These are phyloP conservation scores for Brenthis ino DNA, from an alignment of 2,888 invertebrate species.

Conservation along the genomic window DNA sequence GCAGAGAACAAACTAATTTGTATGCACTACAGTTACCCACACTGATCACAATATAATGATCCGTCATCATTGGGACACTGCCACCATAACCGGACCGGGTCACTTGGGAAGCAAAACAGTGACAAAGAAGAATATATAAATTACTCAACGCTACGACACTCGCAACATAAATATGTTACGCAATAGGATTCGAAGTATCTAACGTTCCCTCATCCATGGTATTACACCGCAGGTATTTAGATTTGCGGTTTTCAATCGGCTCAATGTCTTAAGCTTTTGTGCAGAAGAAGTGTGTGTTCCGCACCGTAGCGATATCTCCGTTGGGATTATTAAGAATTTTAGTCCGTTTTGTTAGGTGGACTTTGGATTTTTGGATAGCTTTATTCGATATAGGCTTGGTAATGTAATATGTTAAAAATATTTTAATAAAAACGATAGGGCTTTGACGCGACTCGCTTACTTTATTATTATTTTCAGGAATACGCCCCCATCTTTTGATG, in stretches of 20 bases:
- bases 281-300: no score
- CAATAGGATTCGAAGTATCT: slow-evolving; percentile 4
- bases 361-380: no score
- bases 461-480: slow-evolving; percentile 13
- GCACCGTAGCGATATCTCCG: no score
- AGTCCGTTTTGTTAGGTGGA: no score
- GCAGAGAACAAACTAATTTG: slow-evolving; percentile 2
- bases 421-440: no score
- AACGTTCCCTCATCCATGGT: neutral
- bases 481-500: slow-evolving; percentile 26
- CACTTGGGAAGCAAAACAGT: slow-evolving; percentile 14
- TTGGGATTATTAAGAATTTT: no score
- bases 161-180: slow-evolving; percentile 17
- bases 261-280: slow-evolving; percentile 3
- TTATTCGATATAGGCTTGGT: no score
- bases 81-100: slow-evolving; percentile 19
- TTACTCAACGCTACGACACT: slow-evolving; percentile 4
- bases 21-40: slow-evolving; percentile 3
- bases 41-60: slow-evolving; percentile 6
- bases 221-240: slow-evolving; percentile 10
- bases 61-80: slow-evolving; percentile 16
- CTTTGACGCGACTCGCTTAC: no score
- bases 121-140: slow-evolving; percentile 18
- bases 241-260: slow-evolving; percentile 12
- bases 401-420: no score